Evolutionary conservation across 2,797 vertebrate genomes (phyloP).

Genomic region (Acanthopagrus latus): DNA sequence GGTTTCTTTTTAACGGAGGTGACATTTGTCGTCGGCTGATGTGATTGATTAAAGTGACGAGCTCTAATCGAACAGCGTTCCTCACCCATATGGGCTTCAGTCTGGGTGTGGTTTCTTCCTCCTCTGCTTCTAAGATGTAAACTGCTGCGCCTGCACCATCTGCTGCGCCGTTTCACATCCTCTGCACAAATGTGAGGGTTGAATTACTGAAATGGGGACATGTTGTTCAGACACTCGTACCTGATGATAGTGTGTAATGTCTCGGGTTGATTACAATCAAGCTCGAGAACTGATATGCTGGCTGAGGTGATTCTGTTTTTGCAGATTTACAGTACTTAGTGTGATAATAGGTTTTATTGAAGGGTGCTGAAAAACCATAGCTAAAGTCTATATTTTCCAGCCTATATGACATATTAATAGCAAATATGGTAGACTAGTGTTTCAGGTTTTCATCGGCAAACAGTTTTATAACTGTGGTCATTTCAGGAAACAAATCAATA

Average conservation of each 20-base stretch:
- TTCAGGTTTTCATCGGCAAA: too few relatives aligned
- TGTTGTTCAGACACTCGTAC: conserved; percentile 39
- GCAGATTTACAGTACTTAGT: background rate
- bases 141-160: conserved; percentile 67
- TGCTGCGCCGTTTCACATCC: conserved; percentile 63
- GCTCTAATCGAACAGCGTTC: conserved; percentile 52
- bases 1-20: conserved; percentile 58
- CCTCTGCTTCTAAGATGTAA: conserved; percentile 54
- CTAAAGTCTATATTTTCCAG: background rate
- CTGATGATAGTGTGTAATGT: conserved; percentile 21
- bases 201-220: conserved; percentile 57
- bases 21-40: conserved; percentile 61
- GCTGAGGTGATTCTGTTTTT: conserved; percentile 13
- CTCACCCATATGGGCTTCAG: conserved; percentile 61
- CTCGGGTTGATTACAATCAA: conserved; percentile 36
- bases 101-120: conserved; percentile 53
- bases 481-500: too few relatives aligned
- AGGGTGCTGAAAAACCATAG: conserved; percentile 1
- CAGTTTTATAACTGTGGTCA: too few relatives aligned
- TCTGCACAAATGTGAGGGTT: conserved; percentile 34
- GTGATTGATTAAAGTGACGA: conserved; percentile 75
- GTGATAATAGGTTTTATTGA: background rate
- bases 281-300: conserved; percentile 13
- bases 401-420: background rate
- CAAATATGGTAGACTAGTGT: background rate